A percentile compares a stretch with the other conserved stretches of the same genome.
phyloP scores from a whole-genome alignment of 2,888 invertebrate genomes.

The Perithous albicinctus region DNA sequence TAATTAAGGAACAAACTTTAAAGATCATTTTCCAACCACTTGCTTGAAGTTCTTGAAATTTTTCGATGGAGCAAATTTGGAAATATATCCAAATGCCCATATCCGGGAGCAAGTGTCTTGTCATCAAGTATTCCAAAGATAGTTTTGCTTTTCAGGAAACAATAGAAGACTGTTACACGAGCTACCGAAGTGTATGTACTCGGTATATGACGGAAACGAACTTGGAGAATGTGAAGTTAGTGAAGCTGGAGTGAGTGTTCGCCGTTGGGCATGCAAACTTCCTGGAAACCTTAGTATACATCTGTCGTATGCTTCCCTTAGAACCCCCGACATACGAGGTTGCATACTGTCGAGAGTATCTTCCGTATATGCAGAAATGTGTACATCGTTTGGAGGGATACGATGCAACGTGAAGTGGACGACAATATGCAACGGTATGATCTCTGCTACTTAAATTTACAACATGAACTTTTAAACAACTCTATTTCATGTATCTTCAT shows the following conservation, averaged over 20 bases:
- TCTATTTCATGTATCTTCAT: not conserved
- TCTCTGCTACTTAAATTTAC: not conserved
- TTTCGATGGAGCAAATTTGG: not conserved
- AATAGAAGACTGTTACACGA: constrained; percentile 24
- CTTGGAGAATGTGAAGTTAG: constrained; percentile 28
- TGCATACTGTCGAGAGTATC: not conserved
- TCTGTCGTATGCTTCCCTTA: not conserved
- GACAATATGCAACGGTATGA: not conserved
- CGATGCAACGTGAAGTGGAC: constrained; percentile 1
- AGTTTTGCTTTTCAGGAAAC: constrained; percentile 35
- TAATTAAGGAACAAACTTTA: too few species aligned
- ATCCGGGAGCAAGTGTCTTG: constrained; percentile 4
- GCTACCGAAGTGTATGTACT: not conserved
- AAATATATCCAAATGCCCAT: not conserved
- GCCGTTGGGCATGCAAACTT: constrained; percentile 35
- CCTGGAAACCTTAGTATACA: constrained; percentile 15
- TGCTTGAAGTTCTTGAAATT: too few species aligned
- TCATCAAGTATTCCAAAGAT: constrained; percentile 17
- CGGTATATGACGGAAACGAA: constrained; percentile 17
- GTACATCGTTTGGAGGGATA: not conserved
- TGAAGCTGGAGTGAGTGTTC: constrained; percentile 17
- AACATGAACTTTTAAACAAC: not conserved
- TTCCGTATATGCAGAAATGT: not conserved
- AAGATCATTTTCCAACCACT: too few species aligned
- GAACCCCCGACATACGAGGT: not conserved